Percentiles rank a stretch among this genome's conserved stretches.
Conservation (phyloP, 2,797 vertebrate species). For the Platyrinchus mystaceus region DNA sequence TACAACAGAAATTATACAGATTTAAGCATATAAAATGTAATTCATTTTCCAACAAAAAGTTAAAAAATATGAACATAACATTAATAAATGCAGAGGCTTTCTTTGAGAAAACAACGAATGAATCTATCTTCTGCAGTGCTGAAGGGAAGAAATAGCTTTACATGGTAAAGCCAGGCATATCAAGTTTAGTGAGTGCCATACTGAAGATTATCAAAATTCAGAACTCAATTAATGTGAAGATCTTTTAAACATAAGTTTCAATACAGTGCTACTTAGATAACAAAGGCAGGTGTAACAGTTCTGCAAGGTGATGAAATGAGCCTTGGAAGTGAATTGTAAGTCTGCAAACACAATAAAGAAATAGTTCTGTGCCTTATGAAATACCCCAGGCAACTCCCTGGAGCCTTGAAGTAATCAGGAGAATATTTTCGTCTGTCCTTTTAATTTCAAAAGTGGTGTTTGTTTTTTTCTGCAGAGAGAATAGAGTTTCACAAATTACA, state of each 20-base stretch:
- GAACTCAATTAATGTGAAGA: neutral
- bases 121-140: neutral
- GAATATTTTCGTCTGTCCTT: neutral
- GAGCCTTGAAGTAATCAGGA: neutral
- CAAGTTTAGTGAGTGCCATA: accelerated
- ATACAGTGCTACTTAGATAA: neutral
- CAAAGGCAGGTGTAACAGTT: neutral
- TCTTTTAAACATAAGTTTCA: neutral
- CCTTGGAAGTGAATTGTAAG: neutral
- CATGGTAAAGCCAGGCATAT: neutral
- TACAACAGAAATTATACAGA: neutral
- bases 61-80: neutral
- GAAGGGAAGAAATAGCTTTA: neutral
- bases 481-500: neutral
- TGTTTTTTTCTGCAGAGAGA: neutral
- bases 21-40: neutral
- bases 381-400: neutral
- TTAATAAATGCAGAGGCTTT: neutral
- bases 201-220: neutral
- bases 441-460: neutral
- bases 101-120: neutral
- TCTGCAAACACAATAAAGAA: neutral
- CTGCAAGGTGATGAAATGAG: neutral
- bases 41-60: neutral
- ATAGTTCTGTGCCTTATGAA: neutral